Conservation (phyloP, 2,113 vertebrate species). For the Bos taurus region DNA sequence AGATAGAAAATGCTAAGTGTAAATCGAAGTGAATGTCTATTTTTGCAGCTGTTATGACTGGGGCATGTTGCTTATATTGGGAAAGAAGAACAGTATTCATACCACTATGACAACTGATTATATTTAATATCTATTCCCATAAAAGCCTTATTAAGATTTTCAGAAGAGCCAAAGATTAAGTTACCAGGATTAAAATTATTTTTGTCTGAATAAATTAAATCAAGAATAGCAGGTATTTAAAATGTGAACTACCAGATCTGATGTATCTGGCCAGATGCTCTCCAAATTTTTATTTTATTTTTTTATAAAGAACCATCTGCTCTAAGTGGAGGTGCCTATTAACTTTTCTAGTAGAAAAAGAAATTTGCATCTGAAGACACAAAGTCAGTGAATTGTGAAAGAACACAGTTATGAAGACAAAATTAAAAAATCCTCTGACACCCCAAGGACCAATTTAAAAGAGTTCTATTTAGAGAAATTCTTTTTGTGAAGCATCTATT, state of each 20-base stretch:
- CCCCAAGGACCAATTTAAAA: slow-evolving; percentile 49
- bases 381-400: slow-evolving; percentile 71
- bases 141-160: slow-evolving; percentile 61
- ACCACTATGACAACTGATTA: slow-evolving; percentile 42
- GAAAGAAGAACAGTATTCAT: slow-evolving; percentile 48
- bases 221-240: slow-evolving; percentile 65
- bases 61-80: background rate
- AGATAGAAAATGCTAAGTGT: slow-evolving; percentile 9
- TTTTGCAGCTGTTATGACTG: slow-evolving; percentile 56
- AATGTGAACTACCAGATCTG: slow-evolving; percentile 44
- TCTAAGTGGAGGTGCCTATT: slow-evolving; percentile 56
- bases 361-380: slow-evolving; percentile 72
- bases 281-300: slow-evolving; percentile 54
- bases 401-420: slow-evolving; percentile 71
- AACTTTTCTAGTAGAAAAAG: slow-evolving; percentile 67
- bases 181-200: slow-evolving; percentile 70
- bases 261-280: slow-evolving; percentile 77
- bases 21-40: slow-evolving; percentile 22
- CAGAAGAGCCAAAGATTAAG: slow-evolving; percentile 67
- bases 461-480: slow-evolving; percentile 53
- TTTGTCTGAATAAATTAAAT: slow-evolving; percentile 25
- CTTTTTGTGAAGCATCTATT: slow-evolving; percentile 45
- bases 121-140: slow-evolving; percentile 60
- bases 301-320: slow-evolving; percentile 59
- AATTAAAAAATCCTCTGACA: slow-evolving; percentile 68